Conservation (phyloP, 2,888 invertebrate genomes). For the Epistrophe eligans region DNA sequence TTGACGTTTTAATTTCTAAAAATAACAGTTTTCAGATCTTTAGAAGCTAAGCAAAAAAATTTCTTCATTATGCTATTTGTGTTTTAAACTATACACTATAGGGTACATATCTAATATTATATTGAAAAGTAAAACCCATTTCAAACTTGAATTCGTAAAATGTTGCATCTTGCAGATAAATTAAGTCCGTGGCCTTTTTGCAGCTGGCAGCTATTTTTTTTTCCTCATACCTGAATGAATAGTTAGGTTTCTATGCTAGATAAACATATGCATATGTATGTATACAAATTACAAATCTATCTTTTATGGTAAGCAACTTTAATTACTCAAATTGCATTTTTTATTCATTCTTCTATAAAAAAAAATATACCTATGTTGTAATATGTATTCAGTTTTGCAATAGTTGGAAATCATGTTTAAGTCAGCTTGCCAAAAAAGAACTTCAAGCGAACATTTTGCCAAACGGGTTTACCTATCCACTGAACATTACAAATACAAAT, state of each 20-base stretch:
- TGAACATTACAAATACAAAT: neutral
- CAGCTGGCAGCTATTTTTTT: neutral
- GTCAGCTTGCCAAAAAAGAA: neutral
- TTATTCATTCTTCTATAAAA: neutral
- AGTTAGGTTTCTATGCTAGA: too few relatives aligned
- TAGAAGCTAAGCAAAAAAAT: too few relatives aligned
- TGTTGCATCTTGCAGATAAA: neutral
- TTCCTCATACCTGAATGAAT: neutral
- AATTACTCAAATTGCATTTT: neutral
- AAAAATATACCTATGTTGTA: neutral
- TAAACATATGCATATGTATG: too few relatives aligned
- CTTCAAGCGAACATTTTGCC: neutral
- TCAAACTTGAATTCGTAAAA: neutral
- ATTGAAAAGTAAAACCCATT: neutral
- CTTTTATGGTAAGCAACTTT: neutral
- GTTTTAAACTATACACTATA: too few relatives aligned
- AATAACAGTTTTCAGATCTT: too few relatives aligned
- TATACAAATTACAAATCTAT: neutral
- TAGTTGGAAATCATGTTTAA: neutral
- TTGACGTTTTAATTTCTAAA: neutral
- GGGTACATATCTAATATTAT: too few relatives aligned
- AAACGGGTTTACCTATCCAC: slow-evolving; percentile 2
- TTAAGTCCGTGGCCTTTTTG: neutral
- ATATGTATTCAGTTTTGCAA: neutral
- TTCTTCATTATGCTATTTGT: too few relatives aligned